Percentiles rank a stretch among this genome's conserved stretches.
Evolutionary conservation across 2,888 invertebrate genomes (phyloP).

Genomic region (Andrena flavipes): DNA sequence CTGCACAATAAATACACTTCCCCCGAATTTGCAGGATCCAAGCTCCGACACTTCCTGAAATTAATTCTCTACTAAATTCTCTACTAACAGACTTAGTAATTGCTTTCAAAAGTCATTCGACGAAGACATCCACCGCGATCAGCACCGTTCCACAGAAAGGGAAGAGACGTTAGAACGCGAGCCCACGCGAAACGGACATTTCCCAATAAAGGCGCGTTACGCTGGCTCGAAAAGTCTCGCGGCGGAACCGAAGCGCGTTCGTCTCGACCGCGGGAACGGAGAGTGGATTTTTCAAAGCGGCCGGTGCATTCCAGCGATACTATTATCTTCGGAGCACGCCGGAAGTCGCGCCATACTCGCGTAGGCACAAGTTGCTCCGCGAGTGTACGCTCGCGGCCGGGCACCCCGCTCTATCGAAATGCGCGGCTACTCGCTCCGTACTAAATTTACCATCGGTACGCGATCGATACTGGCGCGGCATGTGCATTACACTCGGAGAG

Average conservation of each 20-base stretch:
- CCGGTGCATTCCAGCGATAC: conserved; percentile 66
- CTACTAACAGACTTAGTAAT: no score
- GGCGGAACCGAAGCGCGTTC: conserved; percentile 4
- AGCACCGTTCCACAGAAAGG: no score
- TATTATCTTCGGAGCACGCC: conserved; percentile 67
- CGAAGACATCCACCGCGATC: no score
- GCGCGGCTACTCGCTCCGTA: not conserved
- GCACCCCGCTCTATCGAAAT: not conserved
- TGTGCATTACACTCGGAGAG: not conserved
- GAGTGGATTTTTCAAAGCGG: conserved; percentile 58
- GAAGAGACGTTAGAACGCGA: not conserved
- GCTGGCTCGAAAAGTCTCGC: not conserved
- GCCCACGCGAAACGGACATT: not conserved
- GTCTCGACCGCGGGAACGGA: conserved; percentile 38
- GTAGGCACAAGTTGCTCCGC: conserved; percentile 46
- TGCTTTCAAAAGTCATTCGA: no score
- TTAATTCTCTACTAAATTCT: no score
- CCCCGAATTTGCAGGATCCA: no score
- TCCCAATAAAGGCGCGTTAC: not conserved
- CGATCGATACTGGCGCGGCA: not conserved
- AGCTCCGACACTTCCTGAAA: no score
- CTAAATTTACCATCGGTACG: not conserved
- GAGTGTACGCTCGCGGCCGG: conserved; percentile 6
- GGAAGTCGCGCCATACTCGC: conserved; percentile 66
- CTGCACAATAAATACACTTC: no score